A percentile compares a stretch with the other conserved stretches of the same genome.
Evolutionary conservation across 2,888 invertebrate genomes (phyloP).

Genomic region (Drosophila quinaria): DNA sequence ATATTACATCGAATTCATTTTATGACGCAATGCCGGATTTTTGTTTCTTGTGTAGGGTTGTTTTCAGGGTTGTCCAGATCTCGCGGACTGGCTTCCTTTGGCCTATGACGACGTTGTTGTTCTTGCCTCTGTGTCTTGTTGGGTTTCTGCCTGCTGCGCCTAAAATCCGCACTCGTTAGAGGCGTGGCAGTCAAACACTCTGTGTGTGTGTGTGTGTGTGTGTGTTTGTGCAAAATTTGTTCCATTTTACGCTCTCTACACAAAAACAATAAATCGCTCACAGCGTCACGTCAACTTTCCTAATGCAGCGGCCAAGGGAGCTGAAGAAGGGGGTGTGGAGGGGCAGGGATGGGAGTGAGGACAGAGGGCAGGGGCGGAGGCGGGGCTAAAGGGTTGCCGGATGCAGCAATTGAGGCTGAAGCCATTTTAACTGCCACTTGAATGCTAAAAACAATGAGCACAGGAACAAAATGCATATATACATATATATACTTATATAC

Average conservation of each 20-base stretch:
- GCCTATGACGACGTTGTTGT: constrained; percentile 13
- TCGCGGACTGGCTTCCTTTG: constrained; percentile 10
- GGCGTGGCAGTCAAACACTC: constrained; percentile 42
- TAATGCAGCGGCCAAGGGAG: constrained; percentile 62
- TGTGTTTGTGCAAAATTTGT: constrained; percentile 67
- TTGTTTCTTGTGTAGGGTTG: neutral
- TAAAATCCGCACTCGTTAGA: constrained; percentile 51
- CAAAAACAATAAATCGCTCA: constrained; percentile 81
- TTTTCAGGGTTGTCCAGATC: constrained; percentile 3
- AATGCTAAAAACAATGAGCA: constrained; percentile 66
- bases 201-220: constrained; percentile 34
- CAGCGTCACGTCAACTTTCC: constrained; percentile 80
- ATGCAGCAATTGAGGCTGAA: constrained; percentile 78
- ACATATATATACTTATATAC: constrained; percentile 1
- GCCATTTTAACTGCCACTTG: constrained; percentile 80
- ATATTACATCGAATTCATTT: no score
- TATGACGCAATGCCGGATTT: no score
- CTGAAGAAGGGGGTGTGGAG: constrained; percentile 2
- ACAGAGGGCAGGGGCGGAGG: neutral
- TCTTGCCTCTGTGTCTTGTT: constrained; percentile 27
- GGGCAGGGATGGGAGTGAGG: no score
- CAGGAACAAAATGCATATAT: constrained; percentile 50
- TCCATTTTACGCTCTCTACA: constrained; percentile 80
- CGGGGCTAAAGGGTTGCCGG: constrained; percentile 42
- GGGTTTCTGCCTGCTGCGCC: constrained; percentile 30